Evolutionary conservation across 2,888 invertebrate genomes (phyloP).

Genomic region (Malachius bipustulatus): DNA sequence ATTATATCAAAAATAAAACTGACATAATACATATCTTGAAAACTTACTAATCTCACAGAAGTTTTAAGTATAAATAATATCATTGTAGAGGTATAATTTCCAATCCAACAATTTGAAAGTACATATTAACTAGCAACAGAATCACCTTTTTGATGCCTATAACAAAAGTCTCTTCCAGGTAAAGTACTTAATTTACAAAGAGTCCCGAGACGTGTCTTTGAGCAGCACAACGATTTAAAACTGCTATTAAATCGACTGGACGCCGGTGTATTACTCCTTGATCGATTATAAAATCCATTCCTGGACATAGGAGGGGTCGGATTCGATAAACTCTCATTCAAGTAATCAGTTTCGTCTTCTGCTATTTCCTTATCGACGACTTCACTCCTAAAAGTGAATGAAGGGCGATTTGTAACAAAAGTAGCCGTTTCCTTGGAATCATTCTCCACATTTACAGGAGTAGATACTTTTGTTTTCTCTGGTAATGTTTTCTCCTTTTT

Average conservation of each 20-base stretch:
- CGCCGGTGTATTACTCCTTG: conserved; percentile 33
- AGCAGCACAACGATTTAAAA: conserved; percentile 26
- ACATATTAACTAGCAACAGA: conserved; percentile 24
- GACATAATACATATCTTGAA: too few species aligned
- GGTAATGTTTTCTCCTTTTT: conserved; percentile 14
- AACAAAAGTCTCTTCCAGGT: conserved; percentile 32
- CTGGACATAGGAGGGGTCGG: conserved; percentile 24
- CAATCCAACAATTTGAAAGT: too few species aligned
- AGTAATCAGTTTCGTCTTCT: too few species aligned
- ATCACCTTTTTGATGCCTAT: conserved; percentile 33
- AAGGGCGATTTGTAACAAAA: too few species aligned
- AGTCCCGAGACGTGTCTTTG: conserved; percentile 32
- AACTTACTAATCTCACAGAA: too few species aligned
- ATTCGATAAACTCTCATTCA: too few species aligned
- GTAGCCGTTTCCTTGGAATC: too few species aligned
- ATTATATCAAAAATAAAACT: too few species aligned
- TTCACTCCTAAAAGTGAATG: too few species aligned
- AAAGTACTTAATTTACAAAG: conserved; percentile 31
- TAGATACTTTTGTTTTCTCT: conserved; percentile 10
- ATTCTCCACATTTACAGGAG: neutral
- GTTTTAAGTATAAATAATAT: too few species aligned
- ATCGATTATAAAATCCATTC: conserved; percentile 19
- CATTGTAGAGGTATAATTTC: too few species aligned
- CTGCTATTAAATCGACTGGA: conserved; percentile 26
- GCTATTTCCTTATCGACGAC: too few species aligned